A percentile compares a stretch with the other conserved stretches of the same genome.
Evolutionary conservation across 2,888 invertebrate genomes (phyloP).

Genomic region (Cactoblastis cactorum): DNA sequence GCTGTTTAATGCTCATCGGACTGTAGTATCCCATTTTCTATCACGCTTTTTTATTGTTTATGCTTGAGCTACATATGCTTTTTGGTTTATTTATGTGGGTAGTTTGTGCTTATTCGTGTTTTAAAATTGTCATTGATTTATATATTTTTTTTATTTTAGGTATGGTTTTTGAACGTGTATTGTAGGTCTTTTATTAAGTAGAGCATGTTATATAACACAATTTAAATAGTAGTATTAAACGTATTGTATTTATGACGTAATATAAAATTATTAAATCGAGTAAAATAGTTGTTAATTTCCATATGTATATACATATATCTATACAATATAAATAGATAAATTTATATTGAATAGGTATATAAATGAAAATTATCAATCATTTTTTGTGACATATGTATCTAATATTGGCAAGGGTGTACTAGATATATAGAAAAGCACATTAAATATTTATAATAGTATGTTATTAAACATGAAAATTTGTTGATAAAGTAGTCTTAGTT

Average conservation of each 20-base stretch:
- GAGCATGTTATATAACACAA: not conserved
- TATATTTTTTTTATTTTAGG: not conserved
- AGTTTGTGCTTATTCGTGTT: not conserved
- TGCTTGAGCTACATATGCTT: slow-evolving; percentile 19
- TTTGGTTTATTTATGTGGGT: not conserved
- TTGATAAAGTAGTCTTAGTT: too few relatives aligned
- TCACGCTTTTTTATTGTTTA: slow-evolving; percentile 14
- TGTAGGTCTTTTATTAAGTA: not conserved
- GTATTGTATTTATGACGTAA: not conserved
- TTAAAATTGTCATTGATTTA: not conserved
- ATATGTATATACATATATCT: too few relatives aligned
- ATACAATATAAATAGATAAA: too few relatives aligned
- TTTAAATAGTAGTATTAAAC: not conserved
- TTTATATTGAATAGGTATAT: too few relatives aligned
- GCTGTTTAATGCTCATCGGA: slow-evolving; percentile 3
- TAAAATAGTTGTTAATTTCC: not conserved
- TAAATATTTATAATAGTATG: too few relatives aligned
- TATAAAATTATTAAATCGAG: not conserved
- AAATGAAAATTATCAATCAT: too few relatives aligned
- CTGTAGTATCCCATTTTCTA: slow-evolving; percentile 2
- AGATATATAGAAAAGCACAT: too few relatives aligned
- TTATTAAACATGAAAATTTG: too few relatives aligned
- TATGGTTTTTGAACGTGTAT: not conserved
- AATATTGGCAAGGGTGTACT: too few relatives aligned
- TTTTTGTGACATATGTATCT: too few relatives aligned